phyloP scores from a whole-genome alignment of 2,888 invertebrate genomes.

The Xanthorhoe designata region DNA sequence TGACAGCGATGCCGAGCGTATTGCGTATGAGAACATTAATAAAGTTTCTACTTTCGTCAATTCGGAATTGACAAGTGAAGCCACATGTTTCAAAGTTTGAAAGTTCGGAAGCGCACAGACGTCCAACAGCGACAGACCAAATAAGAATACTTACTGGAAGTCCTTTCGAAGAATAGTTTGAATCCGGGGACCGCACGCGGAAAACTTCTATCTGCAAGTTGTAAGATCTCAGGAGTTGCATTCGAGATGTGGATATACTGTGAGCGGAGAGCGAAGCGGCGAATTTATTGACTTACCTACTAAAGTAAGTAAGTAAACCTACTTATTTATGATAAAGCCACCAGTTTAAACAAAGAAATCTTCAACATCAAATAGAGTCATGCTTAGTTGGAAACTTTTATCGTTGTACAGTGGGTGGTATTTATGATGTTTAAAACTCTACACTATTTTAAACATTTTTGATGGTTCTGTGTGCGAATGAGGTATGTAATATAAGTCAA shows the following conservation, averaged over 20 bases:
- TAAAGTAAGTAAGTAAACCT: no score
- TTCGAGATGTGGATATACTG: neutral
- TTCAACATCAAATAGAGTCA: neutral
- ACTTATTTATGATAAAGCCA: neutral
- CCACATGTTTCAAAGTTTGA: neutral
- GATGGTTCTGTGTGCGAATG: neutral
- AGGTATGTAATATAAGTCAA: neutral
- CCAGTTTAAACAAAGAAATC: neutral
- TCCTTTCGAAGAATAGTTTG: constrained; percentile 21
- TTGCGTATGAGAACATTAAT: no score
- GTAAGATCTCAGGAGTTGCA: constrained; percentile 18
- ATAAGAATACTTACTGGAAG: constrained; percentile 3
- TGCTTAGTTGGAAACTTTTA: no score
- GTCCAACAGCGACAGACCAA: neutral
- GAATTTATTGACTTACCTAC: neutral
- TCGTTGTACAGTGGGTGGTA: no score
- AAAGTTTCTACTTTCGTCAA: no score
- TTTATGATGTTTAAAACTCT: no score
- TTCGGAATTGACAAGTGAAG: neutral
- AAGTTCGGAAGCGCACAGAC: neutral
- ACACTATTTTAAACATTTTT: no score
- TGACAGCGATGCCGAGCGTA: no score
- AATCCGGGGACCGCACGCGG: constrained; percentile 22
- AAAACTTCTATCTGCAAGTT: constrained; percentile 27
- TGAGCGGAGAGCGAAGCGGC: neutral